Evolutionary conservation across 2,797 vertebrate genomes (phyloP).

Genomic region (Tiaroga cobitis): DNA sequence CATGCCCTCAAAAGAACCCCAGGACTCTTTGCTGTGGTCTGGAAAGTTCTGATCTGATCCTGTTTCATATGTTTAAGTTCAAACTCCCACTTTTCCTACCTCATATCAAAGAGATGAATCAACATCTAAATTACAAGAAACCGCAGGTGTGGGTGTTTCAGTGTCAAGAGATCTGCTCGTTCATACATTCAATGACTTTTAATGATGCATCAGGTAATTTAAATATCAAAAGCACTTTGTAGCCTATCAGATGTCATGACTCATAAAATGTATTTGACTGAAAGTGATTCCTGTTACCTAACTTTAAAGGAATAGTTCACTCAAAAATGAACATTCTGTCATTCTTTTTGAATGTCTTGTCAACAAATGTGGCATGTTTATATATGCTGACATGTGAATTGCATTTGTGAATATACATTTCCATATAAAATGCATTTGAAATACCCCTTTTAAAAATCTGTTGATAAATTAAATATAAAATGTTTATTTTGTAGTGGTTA

Average conservation of each 20-base stretch:
- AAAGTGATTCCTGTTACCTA: not conserved
- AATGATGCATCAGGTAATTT: slow-evolving; percentile 5
- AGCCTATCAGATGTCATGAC: slow-evolving; percentile 18
- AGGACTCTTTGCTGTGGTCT: slow-evolving; percentile 28
- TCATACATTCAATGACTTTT: slow-evolving; percentile 5
- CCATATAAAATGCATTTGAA: not conserved
- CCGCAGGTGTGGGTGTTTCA: slow-evolving; percentile 29
- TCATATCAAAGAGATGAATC: slow-evolving; percentile 40
- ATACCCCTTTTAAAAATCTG: not conserved
- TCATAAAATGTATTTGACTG: not conserved
- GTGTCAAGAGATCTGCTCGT: slow-evolving; percentile 29
- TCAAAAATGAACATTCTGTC: not conserved
- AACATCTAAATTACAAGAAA: slow-evolving; percentile 38
- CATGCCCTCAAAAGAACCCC: slow-evolving; percentile 31
- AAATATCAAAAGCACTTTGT: slow-evolving; percentile 23
- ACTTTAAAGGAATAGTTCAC: not conserved
- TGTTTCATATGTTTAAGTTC: slow-evolving; percentile 37
- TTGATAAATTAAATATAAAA: not conserved
- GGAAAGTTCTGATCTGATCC: not conserved
- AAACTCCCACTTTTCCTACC: slow-evolving; percentile 35
- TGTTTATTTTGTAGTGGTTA: not conserved
- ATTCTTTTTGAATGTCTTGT: not conserved
- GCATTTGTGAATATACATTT: not conserved
- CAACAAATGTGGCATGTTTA: not conserved
- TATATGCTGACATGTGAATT: not conserved